These are phyloP conservation scores for Dromiciops gliroides DNA, from an alignment of 2,113 vertebrate species.

Conservation along the genomic window DNA sequence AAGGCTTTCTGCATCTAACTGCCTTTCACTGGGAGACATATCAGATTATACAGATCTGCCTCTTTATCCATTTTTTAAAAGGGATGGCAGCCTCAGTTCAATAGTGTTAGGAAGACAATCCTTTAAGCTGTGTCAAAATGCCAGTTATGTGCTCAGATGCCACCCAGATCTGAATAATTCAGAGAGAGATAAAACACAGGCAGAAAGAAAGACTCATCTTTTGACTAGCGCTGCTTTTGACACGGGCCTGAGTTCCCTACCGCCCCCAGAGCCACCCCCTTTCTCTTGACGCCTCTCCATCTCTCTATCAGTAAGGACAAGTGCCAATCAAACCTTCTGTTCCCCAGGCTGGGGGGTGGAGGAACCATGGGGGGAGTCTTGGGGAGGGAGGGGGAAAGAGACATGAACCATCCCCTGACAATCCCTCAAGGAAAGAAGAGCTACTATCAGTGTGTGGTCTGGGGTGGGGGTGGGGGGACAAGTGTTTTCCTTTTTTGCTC, in stretches of 20 bases:
- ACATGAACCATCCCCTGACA: conserved; percentile 88
- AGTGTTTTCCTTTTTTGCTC: conserved; percentile 86
- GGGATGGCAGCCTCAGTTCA: conserved; percentile 87
- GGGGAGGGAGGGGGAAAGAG: conserved; percentile 65
- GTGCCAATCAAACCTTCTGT: conserved; percentile 94
- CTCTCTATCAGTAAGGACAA: conserved; percentile 95
- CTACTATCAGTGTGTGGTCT: conserved; percentile 98
- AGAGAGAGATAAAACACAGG: conserved; percentile 87
- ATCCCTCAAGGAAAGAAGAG: conserved; percentile 87
- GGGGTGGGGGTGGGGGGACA: conserved; percentile 71
- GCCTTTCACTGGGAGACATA: conserved; percentile 82
- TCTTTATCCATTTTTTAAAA: conserved; percentile 88
- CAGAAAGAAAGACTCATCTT: conserved; percentile 89
- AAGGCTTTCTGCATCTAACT: conserved; percentile 68
- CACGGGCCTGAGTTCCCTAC: conserved; percentile 78
- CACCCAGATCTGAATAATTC: conserved; percentile 92
- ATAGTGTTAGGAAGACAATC: conserved; percentile 86
- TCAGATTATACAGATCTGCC: conserved; percentile 89
- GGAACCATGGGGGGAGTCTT: conserved; percentile 25
- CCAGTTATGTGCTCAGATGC: conserved; percentile 89
- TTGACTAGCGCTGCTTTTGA: conserved; percentile 87
- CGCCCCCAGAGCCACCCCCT: conserved; percentile 66
- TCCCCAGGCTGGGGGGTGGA: conserved; percentile 78
- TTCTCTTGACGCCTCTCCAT: conserved; percentile 88
- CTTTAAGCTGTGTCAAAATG: conserved; percentile 88